These are phyloP conservation scores for Heteromormyrus szaboi DNA, from an alignment of 2,797 vertebrate genomes.

Conservation along the genomic window DNA sequence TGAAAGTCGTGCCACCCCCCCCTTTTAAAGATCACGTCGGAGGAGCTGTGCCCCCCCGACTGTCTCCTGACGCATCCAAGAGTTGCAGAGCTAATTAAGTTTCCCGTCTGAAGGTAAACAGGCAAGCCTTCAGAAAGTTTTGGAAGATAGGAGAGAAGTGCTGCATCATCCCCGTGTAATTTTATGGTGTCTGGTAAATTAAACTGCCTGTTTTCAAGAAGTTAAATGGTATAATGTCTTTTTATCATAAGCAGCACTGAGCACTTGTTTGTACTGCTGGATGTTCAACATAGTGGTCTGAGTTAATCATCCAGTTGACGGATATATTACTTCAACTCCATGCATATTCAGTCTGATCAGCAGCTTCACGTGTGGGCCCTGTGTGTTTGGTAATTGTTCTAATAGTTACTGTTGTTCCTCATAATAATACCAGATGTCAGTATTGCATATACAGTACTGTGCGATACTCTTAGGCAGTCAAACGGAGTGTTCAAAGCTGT, in stretches of 20 bases:
- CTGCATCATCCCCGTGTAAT: neutral
- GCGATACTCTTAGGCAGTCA: neutral
- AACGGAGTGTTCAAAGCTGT: neutral
- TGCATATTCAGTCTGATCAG: neutral
- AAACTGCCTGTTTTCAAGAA: neutral
- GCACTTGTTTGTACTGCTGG: neutral
- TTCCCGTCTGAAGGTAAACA: conserved; percentile 48
- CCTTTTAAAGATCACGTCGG: neutral
- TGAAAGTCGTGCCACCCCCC: conserved; percentile 48
- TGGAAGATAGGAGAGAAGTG: neutral
- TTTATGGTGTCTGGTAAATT: neutral
- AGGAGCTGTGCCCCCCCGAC: conserved; percentile 3
- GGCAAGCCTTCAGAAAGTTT: neutral
- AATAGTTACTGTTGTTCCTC: neutral
- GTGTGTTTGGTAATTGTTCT: neutral
- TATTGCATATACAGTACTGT: neutral
- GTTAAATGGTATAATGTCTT: neutral
- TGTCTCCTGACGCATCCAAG: conserved; percentile 50
- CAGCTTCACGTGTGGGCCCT: neutral
- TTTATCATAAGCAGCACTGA: neutral
- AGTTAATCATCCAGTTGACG: neutral
- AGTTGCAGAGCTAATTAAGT: conserved; percentile 34
- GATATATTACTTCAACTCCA: neutral
- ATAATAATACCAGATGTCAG: neutral
- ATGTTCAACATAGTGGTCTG: neutral